A percentile compares a stretch with the other conserved stretches of the same genome.
phyloP scores from a whole-genome alignment of 1,140 invertebrate species.

The Ladona fulva region DNA sequence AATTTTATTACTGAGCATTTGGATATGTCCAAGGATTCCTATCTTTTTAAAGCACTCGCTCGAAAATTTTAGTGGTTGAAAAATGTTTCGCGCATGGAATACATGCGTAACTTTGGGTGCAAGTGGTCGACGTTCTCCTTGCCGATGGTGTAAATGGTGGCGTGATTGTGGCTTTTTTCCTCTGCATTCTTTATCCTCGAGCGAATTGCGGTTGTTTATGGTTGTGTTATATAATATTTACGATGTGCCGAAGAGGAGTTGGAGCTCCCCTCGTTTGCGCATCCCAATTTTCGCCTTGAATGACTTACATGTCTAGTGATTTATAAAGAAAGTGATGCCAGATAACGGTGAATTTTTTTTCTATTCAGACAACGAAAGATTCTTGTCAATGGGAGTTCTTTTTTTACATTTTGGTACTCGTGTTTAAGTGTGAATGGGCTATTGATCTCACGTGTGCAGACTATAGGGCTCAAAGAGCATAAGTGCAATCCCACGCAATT shows the following conservation, averaged over 20 bases:
- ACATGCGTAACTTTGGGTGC: too few relatives aligned
- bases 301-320: not conserved
- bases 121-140: too few relatives aligned
- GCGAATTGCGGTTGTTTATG: not conserved
- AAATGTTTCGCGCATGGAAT: too few relatives aligned
- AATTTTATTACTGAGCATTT: too few relatives aligned
- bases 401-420: not conserved
- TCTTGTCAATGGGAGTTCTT: not conserved
- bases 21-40: too few relatives aligned
- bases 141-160: not conserved
- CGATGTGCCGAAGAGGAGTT: not conserved
- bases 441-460: not conserved
- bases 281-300: not conserved
- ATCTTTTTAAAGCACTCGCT: too few relatives aligned
- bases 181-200: not conserved
- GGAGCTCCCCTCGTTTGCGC: not conserved
- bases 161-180: not conserved
- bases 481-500: not conserved
- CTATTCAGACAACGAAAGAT: not conserved
- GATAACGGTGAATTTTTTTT: not conserved
- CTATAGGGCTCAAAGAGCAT: not conserved
- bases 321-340: not conserved
- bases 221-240: not conserved
- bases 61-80: too few relatives aligned
- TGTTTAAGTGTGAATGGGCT: not conserved